These are phyloP conservation scores for Platyrinchus mystaceus DNA, from an alignment of 2,797 vertebrate genomes.

Conservation along the genomic window DNA sequence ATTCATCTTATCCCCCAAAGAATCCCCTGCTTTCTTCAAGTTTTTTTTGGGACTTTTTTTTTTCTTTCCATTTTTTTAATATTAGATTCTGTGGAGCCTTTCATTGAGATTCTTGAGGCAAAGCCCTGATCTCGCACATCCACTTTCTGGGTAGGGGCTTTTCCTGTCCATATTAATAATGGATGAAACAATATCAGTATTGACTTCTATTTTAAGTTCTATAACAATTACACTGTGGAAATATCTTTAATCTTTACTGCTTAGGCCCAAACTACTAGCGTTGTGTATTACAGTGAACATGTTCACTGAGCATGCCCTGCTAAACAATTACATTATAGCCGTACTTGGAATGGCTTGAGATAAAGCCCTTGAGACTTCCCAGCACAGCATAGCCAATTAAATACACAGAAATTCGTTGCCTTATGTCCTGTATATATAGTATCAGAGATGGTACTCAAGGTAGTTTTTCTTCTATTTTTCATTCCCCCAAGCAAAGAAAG, in stretches of 20 bases:
- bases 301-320: not conserved
- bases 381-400: not conserved
- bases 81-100: not conserved
- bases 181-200: not conserved
- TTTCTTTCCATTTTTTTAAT: not conserved
- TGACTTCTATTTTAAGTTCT: not conserved
- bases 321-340: not conserved
- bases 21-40: not conserved
- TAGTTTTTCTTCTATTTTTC: not conserved
- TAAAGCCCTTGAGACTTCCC: not conserved
- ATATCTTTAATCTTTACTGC: not conserved
- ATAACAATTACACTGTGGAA: not conserved
- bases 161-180: not conserved
- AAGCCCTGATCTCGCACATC: not conserved
- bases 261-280: not conserved
- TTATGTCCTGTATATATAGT: not conserved
- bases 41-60: fast-evolving
- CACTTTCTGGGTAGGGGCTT: not conserved
- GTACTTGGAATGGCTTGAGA: not conserved
- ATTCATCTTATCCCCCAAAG: not conserved
- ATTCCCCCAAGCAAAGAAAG: not conserved
- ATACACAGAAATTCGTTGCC: not conserved
- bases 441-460: not conserved
- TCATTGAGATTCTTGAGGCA: not conserved
- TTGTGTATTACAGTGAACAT: not conserved